Percentiles rank a stretch among this genome's conserved stretches.
These are phyloP conservation scores for Eudasyphora cyanicolor DNA, from an alignment of 2,888 invertebrate species.

Conservation along the genomic window DNA sequence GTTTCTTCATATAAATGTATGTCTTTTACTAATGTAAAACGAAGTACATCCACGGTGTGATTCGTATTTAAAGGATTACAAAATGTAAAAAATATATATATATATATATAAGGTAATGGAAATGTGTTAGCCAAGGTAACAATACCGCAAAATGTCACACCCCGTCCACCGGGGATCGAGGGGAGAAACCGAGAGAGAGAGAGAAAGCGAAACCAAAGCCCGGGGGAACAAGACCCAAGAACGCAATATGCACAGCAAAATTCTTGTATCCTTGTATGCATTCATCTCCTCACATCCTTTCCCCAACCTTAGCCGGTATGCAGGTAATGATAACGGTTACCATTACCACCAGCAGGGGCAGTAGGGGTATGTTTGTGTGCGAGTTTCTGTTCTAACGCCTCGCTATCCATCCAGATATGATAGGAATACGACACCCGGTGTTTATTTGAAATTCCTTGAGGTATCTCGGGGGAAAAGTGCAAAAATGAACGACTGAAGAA, in stretches of 20 bases:
- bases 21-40: not conserved
- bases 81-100: slow-evolving; percentile 19
- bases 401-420: not conserved
- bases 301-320: too few relatives aligned
- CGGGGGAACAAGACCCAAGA: not conserved
- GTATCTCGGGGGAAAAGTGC: slow-evolving; percentile 27
- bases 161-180: too few relatives aligned
- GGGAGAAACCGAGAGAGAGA: not conserved
- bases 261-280: not conserved
- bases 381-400: not conserved
- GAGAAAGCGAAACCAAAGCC: not conserved
- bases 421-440: slow-evolving; percentile 19
- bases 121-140: slow-evolving; percentile 38
- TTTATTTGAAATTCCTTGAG: slow-evolving; percentile 35
- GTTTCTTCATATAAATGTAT: not conserved
- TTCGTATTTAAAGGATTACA: slow-evolving; percentile 15
- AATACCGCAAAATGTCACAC: slow-evolving; percentile 35
- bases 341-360: not conserved
- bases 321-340: too few relatives aligned
- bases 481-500: slow-evolving; percentile 35
- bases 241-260: not conserved
- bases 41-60: not conserved
- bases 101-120: slow-evolving; percentile 15
- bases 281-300: too few relatives aligned
- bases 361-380: not conserved